These are phyloP conservation scores for Chitala chitala DNA, from an alignment of 2,113 vertebrate genomes.

Conservation along the genomic window DNA sequence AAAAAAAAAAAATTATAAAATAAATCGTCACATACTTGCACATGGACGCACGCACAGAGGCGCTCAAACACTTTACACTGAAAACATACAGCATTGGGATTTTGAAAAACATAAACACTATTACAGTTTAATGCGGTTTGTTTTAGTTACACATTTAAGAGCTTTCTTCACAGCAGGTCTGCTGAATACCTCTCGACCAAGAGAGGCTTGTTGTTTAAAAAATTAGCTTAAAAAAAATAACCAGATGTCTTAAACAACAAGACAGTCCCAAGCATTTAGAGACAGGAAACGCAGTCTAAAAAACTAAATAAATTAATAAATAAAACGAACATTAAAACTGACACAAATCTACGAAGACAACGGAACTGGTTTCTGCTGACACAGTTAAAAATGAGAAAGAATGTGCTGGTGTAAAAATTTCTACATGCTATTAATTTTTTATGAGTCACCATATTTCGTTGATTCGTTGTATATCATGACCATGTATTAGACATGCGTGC, in stretches of 20 bases:
- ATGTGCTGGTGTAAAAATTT: constrained; percentile 57
- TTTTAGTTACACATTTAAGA: not conserved
- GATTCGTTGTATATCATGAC: constrained; percentile 51
- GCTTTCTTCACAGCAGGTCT: not conserved
- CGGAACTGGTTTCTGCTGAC: constrained; percentile 57
- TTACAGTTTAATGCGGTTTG: not conserved
- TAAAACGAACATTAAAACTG: constrained; percentile 38
- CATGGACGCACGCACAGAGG: not conserved
- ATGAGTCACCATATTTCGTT: constrained; percentile 57
- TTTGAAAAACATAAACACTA: not conserved
- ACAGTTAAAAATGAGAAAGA: constrained; percentile 60
- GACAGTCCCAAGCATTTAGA: not conserved
- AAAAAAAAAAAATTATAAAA: not conserved
- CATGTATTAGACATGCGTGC: constrained; percentile 6
- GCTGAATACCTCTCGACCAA: not conserved
- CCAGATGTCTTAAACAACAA: not conserved
- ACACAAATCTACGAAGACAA: constrained; percentile 49
- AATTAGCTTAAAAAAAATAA: not conserved
- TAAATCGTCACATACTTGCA: too few relatives aligned
- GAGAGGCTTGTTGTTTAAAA: not conserved
- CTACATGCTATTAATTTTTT: constrained; percentile 70
- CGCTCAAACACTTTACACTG: not conserved
- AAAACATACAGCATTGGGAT: not conserved
- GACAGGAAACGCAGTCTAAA: constrained; percentile 10
- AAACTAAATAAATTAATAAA: not conserved